Evolutionary conservation across 2,888 invertebrate genomes (phyloP).

Genomic region (Erebia palarica): DNA sequence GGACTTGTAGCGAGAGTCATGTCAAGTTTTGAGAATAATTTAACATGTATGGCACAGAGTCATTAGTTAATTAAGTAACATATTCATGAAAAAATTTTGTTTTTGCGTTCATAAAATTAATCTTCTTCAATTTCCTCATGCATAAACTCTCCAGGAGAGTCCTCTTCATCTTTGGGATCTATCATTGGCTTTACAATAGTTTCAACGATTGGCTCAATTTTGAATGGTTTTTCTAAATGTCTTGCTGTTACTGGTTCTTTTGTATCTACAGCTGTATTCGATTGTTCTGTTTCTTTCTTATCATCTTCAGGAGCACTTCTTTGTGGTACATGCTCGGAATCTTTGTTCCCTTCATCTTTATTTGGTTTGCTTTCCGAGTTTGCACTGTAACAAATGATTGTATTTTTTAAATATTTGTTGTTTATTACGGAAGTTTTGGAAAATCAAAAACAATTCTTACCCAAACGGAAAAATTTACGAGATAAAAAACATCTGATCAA

Average conservation of each 20-base stretch:
- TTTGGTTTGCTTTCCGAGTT: neutral
- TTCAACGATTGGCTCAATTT: slow-evolving; percentile 14
- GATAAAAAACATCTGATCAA: neutral
- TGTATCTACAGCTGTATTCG: neutral
- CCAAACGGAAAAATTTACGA: slow-evolving; percentile 12
- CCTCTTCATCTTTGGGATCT: slow-evolving; percentile 9
- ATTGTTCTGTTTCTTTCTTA: slow-evolving; percentile 19
- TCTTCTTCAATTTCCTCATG: slow-evolving; percentile 37
- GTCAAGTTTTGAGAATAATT: no score
- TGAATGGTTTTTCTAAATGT: neutral
- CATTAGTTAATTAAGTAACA: no score
- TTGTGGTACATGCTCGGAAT: neutral
- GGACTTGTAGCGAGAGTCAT: no score
- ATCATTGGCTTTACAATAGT: slow-evolving; percentile 19
- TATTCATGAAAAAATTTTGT: no score
- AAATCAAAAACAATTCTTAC: neutral
- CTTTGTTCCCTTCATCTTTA: neutral
- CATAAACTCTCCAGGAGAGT: slow-evolving; percentile 30
- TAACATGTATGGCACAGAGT: no score
- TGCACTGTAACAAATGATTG: slow-evolving; percentile 35
- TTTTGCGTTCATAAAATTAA: neutral
- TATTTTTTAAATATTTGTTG: slow-evolving; percentile 3
- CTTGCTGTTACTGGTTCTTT: neutral
- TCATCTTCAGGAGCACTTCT: slow-evolving; percentile 26
- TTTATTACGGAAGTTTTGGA: neutral